Percentiles rank a stretch among this genome's conserved stretches.
Evolutionary conservation across 1,140 invertebrate species (phyloP).

Genomic region (Rhopalosiphum padi): DNA sequence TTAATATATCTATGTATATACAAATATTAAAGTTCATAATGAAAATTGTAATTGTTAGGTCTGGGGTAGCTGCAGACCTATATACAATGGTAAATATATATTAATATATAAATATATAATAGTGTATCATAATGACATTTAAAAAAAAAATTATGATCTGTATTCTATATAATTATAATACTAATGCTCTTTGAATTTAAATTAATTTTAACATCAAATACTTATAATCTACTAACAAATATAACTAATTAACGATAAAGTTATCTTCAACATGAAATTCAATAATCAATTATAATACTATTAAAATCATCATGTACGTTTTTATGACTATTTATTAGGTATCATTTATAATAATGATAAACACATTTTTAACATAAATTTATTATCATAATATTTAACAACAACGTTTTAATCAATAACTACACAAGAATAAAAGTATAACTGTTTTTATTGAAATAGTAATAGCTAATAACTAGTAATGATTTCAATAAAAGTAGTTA

Average conservation of each 20-base stretch:
- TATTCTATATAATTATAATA: neutral
- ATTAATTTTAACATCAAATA: neutral
- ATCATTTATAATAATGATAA: neutral
- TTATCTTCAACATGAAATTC: constrained; percentile 16
- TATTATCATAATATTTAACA: neutral
- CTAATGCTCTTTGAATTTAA: neutral
- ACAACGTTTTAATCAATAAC: neutral
- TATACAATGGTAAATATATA: too few relatives aligned
- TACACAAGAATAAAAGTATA: neutral
- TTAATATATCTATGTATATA: too few relatives aligned
- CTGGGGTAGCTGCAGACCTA: too few relatives aligned
- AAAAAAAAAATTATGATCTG: neutral
- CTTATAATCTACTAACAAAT: constrained; percentile 16
- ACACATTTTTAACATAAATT: neutral
- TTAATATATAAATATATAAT: neutral
- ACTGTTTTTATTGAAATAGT: neutral
- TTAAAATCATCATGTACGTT: constrained; percentile 18
- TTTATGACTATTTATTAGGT: neutral
- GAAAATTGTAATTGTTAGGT: too few relatives aligned
- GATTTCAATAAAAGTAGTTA: neutral
- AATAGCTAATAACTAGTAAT: neutral
- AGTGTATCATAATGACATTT: neutral
- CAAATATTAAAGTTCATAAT: too few relatives aligned
- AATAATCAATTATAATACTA: neutral
- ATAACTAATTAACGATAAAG: neutral